These are phyloP conservation scores for Xylocopa sonorina DNA, from an alignment of 1,140 invertebrate species.

Conservation along the genomic window DNA sequence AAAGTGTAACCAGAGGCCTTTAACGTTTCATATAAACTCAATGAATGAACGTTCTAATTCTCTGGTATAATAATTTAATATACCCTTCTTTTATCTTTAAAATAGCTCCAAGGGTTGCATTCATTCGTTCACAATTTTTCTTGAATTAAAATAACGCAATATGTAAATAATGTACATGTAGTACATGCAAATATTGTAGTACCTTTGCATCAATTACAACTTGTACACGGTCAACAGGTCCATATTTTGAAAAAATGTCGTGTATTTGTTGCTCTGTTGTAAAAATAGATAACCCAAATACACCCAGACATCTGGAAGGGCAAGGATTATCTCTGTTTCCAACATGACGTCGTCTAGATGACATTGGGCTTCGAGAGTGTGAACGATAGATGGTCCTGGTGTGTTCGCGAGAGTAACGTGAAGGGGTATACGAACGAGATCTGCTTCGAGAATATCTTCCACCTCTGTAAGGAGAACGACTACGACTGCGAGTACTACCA, in stretches of 20 bases:
- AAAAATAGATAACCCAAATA: conserved; percentile 96
- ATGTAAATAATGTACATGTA: conserved; percentile 4
- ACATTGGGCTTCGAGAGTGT: conserved; percentile 83
- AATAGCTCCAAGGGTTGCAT: conserved; percentile 12
- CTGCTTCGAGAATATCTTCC: conserved; percentile 81
- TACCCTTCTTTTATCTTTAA: conserved; percentile 58
- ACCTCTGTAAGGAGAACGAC: conserved; percentile 81
- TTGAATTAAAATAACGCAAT: not conserved
- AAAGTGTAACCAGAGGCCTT: conserved; percentile 78
- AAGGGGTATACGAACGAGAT: conserved; percentile 81
- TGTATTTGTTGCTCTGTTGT: conserved; percentile 97
- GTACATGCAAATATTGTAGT: conserved; percentile 60
- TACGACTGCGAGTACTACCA: conserved; percentile 80
- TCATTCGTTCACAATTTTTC: too few species aligned
- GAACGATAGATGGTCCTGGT: conserved; percentile 76
- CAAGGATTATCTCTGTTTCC: conserved; percentile 91
- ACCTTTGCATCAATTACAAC: conserved; percentile 98
- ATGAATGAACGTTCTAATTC: conserved; percentile 77
- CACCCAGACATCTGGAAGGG: conserved; percentile 94
- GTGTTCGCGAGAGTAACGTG: conserved; percentile 76
- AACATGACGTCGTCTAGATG: conserved; percentile 83
- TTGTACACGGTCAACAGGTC: conserved; percentile 95
- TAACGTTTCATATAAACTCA: conserved; percentile 71
- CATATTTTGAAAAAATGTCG: conserved; percentile 96
- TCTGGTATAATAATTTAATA: conserved; percentile 70